phyloP scores from a whole-genome alignment of 2,888 invertebrate genomes.

The Megastigmus dorsalis region DNA sequence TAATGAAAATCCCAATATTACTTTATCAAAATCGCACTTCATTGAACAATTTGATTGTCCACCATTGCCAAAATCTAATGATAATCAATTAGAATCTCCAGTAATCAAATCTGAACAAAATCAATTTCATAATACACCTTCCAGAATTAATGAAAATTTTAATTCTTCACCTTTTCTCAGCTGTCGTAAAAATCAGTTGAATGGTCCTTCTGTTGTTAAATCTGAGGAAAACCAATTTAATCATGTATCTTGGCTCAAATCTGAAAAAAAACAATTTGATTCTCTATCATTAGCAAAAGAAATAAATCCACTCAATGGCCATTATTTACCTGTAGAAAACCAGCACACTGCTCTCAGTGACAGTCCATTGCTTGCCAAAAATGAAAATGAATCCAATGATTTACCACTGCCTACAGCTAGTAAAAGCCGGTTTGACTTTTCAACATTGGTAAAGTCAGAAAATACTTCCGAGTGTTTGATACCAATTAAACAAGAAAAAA shows the following conservation, averaged over 20 bases:
- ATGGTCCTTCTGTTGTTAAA: too few species aligned
- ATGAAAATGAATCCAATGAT: neutral
- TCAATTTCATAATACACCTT: neutral
- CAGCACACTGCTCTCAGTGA: neutral
- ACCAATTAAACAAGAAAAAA: too few species aligned
- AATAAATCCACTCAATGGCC: too few species aligned
- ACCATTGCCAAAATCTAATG: neutral
- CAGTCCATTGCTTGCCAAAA: neutral
- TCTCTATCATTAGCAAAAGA: too few species aligned
- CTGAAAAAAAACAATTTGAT: constrained; percentile 2
- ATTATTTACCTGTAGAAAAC: too few species aligned
- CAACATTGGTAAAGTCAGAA: neutral
- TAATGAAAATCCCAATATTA: neutral
- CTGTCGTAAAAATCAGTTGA: too few species aligned
- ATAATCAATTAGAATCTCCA: too few species aligned
- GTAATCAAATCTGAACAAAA: constrained; percentile 1
- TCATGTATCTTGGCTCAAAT: neutral
- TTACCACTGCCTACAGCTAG: too few species aligned
- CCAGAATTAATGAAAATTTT: too few species aligned
- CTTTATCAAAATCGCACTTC: neutral
- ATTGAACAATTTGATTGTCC: neutral
- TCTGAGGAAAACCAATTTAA: neutral
- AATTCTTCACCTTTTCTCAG: too few species aligned
- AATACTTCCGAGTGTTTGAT: too few species aligned
- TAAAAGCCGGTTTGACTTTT: neutral